Base-by-base conservation (phyloP, 2,113 vertebrate species). In the Uria aalge region DNA sequence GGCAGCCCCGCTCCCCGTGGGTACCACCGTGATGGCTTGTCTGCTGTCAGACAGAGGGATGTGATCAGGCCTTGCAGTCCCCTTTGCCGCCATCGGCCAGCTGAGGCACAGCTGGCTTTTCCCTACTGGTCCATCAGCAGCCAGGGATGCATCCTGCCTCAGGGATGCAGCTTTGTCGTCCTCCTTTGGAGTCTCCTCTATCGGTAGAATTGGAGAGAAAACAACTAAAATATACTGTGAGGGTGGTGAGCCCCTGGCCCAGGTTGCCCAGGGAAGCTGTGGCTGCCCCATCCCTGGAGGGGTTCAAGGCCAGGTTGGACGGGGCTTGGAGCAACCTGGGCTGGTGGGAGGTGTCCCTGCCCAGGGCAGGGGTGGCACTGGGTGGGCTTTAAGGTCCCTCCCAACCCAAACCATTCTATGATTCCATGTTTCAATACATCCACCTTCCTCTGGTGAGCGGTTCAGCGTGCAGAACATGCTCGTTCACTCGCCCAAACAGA, bases 91-190 rank as follows among this genome's bases (percentile, higher is more conserved):
- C 57, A 38, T 57, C 45, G 30, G 47, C 47, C 72, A 59, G 32
- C 66, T 56, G 83, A 30, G 43, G 15, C 40, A 26, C 76, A 67
- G 47, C 64, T 83, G 22, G 14, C 71, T 73, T n/a, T 76, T 66
- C 45, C 38, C 30, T 82, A 30, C 45, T 0, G 1, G 13, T 53
- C 22, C 40, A 7, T 32, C 1, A 0, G 47, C 55, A 66, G 34
- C 24, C 45, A 11, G 67, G 55, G 16, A 18, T 38, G 7, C 12
- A 47, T 84, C 68, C 92, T 3, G 4, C 76, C 1, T 0, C 55
- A 73, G 72, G 74, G 63, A 53, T 40, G 59, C 15, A 2, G 38
- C 67, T 92, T 69, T 22, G 0, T 63, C 4, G 1, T 69, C 57
- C 40, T 11, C 79, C 62, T 75, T 36, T 5, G 1, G 48, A 68